Evolutionary conservation across 2,113 vertebrate species (phyloP), one percentile per base, ranked within the genome.

Genomic region (Onychostoma macrolepis): DNA sequence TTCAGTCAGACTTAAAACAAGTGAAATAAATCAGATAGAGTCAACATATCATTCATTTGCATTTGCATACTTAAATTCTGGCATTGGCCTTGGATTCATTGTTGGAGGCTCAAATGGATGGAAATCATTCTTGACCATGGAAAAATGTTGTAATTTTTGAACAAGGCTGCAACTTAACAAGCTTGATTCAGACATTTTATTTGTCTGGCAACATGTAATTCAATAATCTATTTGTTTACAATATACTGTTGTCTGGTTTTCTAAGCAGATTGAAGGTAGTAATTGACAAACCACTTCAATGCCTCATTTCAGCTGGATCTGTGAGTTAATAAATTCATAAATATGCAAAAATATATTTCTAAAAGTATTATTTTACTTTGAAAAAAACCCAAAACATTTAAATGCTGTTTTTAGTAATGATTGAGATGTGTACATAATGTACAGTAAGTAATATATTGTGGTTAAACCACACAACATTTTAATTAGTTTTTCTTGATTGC

Each of bases 41-140:
- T 78, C 45, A 50, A 53, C 6, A 33, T 30, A 28, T 48, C 24
- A 50, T 30, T 48, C 7, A 9, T 30, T 26, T 48, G 1, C 4
- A 48, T 50, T 50, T 77, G 43, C 43, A 77, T 50, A 53, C 28
- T 77, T 13, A 77, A 77, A 76, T 77, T 45, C 24, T 45, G 41
- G 2, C 41, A 28, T 77, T 50, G 74, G 30, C 43, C 74, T 30
- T 19, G 74, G 12, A 33, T 71, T 71, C 33, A 15, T 33, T 69
- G 13, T 77, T 77, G 6, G n/a, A 28, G 6, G 41, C 43, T 26
- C 11, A 77, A 50, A 77, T 77, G 13, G n/a, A 15, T 50, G 43
- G 74, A 77, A 77, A 77, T 6, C 13, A 17, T 77, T 77, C 74
- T 77, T 45, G 43, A 76, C 24, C n/a, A 45, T 15, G 12, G 13